Conservation (phyloP, 2,797 vertebrate species). For the Chloroceryle inda region DNA sequence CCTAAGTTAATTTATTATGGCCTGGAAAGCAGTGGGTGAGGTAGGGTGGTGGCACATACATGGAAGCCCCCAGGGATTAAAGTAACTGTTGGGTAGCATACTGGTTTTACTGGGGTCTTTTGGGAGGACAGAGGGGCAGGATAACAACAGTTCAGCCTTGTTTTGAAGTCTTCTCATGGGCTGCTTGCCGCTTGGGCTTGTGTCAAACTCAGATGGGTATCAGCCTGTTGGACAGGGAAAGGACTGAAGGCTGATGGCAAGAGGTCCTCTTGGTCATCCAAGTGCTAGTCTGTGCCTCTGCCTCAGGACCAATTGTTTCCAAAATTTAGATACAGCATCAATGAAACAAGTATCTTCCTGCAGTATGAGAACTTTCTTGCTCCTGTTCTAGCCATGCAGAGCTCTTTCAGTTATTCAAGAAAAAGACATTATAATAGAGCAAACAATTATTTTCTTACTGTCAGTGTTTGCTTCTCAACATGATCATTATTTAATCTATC, state of each 20-base stretch:
- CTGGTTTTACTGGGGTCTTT: background rate
- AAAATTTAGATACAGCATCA: background rate
- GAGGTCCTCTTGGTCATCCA: background rate
- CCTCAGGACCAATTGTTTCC: background rate
- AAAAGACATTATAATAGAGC: background rate
- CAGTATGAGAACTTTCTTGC: background rate
- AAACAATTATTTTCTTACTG: constrained; percentile 43
- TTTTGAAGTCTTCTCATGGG: background rate
- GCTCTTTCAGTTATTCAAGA: background rate
- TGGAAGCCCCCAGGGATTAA: background rate
- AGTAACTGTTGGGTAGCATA: background rate
- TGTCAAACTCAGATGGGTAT: background rate
- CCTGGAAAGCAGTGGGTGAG: background rate
- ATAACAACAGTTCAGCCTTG: background rate
- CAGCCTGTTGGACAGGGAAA: background rate
- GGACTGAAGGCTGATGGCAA: background rate
- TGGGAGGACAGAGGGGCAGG: fast-evolving
- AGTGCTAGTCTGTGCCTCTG: background rate
- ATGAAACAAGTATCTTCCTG: background rate
- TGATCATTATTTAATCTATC: constrained; percentile 64
- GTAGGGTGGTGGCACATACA: fast-evolving
- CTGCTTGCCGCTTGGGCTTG: background rate
- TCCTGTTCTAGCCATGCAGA: background rate
- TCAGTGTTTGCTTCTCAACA: constrained; percentile 46
- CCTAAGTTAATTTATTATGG: background rate